Conservation (phyloP, 2,113 vertebrate species). For the Regulus satrapa region DNA sequence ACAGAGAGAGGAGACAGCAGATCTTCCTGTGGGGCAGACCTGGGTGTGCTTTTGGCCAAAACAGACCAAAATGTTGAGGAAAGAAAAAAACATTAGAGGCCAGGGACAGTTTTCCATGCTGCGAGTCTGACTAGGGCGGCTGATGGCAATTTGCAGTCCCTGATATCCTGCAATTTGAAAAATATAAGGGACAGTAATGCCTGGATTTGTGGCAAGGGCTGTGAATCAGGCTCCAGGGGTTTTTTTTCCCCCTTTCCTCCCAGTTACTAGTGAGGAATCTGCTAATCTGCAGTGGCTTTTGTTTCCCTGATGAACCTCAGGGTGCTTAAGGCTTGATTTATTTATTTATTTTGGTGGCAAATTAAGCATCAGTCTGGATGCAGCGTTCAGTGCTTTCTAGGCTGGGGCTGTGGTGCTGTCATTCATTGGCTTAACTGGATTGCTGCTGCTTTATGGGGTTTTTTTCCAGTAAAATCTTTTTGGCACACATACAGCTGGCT, state of each 20-base stretch:
- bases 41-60: neutral
- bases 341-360: conserved; percentile 35
- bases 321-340: conserved; percentile 13
- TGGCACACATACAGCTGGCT: neutral
- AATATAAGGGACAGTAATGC: neutral
- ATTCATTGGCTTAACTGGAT: conserved; percentile 46
- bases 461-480: neutral
- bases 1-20: neutral
- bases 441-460: conserved; percentile 1
- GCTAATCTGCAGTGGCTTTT: neutral
- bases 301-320: neutral
- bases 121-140: neutral
- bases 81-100: neutral
- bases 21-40: neutral
- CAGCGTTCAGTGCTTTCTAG: neutral
- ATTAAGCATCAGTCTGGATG: neutral
- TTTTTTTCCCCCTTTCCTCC: neutral
- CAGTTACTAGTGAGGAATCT: neutral
- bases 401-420: neutral
- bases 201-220: neutral
- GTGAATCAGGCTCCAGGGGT: neutral
- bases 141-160: neutral
- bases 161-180: neutral
- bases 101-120: neutral
- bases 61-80: neutral